These are phyloP conservation scores for Aphrophora alni DNA, from an alignment of 2,888 invertebrate species.

Conservation along the genomic window DNA sequence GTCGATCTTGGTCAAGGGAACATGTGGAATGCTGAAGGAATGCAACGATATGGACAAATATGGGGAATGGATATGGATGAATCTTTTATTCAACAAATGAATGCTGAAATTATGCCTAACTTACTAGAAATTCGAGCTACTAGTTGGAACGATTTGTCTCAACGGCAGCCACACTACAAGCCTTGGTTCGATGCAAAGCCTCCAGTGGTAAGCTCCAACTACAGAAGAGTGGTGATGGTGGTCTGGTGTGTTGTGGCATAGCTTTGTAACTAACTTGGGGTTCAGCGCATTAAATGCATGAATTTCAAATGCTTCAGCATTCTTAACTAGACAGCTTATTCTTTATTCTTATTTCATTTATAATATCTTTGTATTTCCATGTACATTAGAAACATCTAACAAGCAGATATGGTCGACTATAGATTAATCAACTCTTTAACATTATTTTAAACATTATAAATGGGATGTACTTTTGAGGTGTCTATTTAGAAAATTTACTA, in stretches of 20 bases:
- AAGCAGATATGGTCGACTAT: neutral
- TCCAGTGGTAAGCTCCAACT: constrained; percentile 18
- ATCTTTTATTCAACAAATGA: constrained; percentile 10
- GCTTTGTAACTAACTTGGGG: neutral
- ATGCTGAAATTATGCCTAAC: neutral
- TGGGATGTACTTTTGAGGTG: too few relatives aligned
- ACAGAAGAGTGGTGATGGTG: neutral
- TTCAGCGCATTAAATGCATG: neutral
- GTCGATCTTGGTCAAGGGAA: constrained; percentile 23
- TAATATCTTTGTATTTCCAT: neutral
- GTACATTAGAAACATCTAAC: neutral
- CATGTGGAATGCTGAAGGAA: neutral
- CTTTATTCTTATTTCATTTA: too few relatives aligned
- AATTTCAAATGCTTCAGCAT: neutral
- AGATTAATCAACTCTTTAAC: neutral
- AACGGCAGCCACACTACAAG: constrained; percentile 18
- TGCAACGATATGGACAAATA: neutral
- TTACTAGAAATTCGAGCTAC: constrained; percentile 7
- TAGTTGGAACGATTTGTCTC: constrained; percentile 24
- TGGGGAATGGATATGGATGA: neutral
- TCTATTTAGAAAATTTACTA: too few relatives aligned
- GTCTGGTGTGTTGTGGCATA: neutral
- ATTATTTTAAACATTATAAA: neutral
- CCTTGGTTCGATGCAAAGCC: constrained; percentile 29
- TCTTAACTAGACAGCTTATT: too few relatives aligned